A percentile compares a stretch with the other conserved stretches of the same genome.
phyloP scores from a whole-genome alignment of 1,140 invertebrate species.

The Megathymus violae region DNA sequence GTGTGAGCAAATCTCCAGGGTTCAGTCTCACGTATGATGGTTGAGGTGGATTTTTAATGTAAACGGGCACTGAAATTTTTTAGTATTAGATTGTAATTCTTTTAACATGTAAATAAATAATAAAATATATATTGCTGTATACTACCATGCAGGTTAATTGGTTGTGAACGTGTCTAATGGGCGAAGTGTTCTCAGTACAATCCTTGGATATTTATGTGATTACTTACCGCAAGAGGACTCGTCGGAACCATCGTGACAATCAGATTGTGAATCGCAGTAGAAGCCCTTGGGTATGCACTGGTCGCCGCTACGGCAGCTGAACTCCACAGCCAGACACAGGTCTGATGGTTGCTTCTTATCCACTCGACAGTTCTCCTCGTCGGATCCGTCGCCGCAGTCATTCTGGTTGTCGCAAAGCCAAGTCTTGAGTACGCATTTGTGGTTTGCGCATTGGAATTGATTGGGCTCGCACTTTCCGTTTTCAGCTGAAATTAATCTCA shows the following conservation, averaged over 20 bases:
- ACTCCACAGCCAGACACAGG: constrained; percentile 92
- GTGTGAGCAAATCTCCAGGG: constrained; percentile 88
- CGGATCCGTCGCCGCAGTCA: constrained; percentile 96
- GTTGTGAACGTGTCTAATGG: no score
- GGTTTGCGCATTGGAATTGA: constrained; percentile 94
- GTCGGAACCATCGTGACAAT: constrained; percentile 95
- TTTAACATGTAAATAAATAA: no score
- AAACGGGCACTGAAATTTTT: constrained; percentile 55
- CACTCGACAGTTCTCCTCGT: constrained; percentile 85
- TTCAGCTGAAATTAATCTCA: constrained; percentile 43
- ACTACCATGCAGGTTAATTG: no score
- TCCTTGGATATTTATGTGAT: no score
- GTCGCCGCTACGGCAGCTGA: constrained; percentile 88
- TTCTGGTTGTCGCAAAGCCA: constrained; percentile 96
- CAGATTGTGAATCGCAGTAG: constrained; percentile 95
- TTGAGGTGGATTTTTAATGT: constrained; percentile 83
- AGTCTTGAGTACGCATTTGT: constrained; percentile 94
- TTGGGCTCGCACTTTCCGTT: constrained; percentile 93
- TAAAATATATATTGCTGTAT: no score
- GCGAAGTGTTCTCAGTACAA: no score
- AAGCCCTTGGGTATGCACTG: constrained; percentile 97
- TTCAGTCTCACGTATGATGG: constrained; percentile 88
- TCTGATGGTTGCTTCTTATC: constrained; percentile 45
- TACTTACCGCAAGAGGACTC: constrained; percentile 95
- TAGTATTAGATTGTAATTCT: no score